Conservation (phyloP, 2,888 invertebrate species). For the Megastigmus dorsalis region DNA sequence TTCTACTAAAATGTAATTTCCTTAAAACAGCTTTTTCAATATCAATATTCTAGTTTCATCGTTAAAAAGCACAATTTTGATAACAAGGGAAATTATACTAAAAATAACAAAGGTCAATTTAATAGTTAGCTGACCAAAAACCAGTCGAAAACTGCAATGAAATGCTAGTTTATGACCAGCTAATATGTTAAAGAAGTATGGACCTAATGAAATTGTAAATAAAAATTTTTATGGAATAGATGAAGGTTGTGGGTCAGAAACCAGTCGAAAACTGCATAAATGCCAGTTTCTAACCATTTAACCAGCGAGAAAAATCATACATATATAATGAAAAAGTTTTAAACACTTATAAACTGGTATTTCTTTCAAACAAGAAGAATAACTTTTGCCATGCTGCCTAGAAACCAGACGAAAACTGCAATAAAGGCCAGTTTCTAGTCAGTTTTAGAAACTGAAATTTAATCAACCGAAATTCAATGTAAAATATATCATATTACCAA, state of each 20-base stretch:
- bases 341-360: too few relatives aligned
- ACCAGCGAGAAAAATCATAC: too few relatives aligned
- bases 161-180: conserved; percentile 20
- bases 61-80: neutral
- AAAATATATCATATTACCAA: neutral
- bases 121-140: conserved; percentile 11
- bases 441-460: neutral
- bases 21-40: neutral
- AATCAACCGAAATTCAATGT: neutral
- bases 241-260: conserved; percentile 2
- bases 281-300: conserved; percentile 17
- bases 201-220: too few relatives aligned
- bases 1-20: neutral
- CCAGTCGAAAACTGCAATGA: conserved; percentile 40
- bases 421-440: conserved; percentile 25
- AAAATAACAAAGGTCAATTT: too few relatives aligned
- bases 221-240: too few relatives aligned
- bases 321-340: too few relatives aligned
- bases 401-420: conserved; percentile 43
- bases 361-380: too few relatives aligned
- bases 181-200: too few relatives aligned
- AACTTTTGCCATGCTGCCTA: conserved; percentile 11
- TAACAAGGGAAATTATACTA: neutral
- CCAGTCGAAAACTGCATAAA: conserved; percentile 40
- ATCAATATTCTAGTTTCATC: neutral